Percentiles rank a stretch among this genome's conserved stretches.
Evolutionary conservation across 2,888 invertebrate genomes (phyloP).

Genomic region (Synanthedon myopaeformis): DNA sequence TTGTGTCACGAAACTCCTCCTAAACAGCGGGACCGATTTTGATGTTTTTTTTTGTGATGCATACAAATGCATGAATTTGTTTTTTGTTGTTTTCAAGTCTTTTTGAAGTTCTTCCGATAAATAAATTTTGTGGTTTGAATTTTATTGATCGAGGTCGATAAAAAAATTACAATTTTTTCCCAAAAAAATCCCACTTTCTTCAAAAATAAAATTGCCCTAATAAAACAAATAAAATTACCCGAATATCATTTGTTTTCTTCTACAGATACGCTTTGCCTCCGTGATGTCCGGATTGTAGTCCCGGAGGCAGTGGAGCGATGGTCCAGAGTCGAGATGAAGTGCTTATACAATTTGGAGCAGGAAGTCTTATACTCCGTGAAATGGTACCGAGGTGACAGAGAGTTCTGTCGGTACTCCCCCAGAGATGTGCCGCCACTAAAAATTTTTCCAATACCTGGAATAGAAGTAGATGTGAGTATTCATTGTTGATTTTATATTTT

Average conservation of each 20-base stretch:
- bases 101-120: too few species aligned
- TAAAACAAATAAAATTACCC: neutral
- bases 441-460: constrained; percentile 72
- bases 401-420: constrained; percentile 75
- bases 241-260: neutral
- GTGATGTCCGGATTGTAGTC: constrained; percentile 74
- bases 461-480: constrained; percentile 71
- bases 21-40: too few species aligned
- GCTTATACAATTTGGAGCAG: constrained; percentile 74
- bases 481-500: neutral
- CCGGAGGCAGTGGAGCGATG: constrained; percentile 76
- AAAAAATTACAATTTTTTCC: too few species aligned
- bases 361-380: constrained; percentile 77
- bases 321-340: constrained; percentile 72
- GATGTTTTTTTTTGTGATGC: too few species aligned
- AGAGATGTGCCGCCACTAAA: constrained; percentile 74
- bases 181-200: neutral
- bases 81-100: too few species aligned
- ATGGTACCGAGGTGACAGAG: constrained; percentile 75
- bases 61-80: too few species aligned
- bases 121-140: too few species aligned
- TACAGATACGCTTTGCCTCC: constrained; percentile 54
- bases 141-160: too few species aligned
- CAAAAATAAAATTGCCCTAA: too few species aligned
- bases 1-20: too few species aligned